Conservation (phyloP, 2,113 vertebrate species). For the Sorex araneus region DNA sequence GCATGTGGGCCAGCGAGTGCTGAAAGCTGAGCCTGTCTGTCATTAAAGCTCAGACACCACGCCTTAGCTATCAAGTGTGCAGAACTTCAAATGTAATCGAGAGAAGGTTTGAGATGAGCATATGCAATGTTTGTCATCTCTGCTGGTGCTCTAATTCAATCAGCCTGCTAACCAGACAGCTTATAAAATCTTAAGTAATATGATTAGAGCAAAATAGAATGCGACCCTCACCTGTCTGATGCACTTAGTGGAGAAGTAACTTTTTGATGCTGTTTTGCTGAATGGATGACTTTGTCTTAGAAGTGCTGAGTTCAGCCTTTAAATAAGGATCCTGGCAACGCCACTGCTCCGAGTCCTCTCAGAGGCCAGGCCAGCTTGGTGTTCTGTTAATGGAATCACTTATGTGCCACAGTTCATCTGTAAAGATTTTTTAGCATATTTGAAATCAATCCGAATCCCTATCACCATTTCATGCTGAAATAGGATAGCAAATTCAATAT, state of each 20-base stretch:
- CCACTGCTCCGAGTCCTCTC: background rate
- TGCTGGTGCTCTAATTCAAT: constrained; percentile 63
- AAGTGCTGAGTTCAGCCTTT: background rate
- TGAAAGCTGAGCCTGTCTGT: constrained; percentile 26
- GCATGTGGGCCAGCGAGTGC: background rate
- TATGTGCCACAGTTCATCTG: constrained; percentile 29
- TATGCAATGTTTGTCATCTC: constrained; percentile 61
- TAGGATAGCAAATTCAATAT: background rate
- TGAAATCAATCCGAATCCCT: constrained; percentile 18
- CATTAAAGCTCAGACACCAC: background rate
- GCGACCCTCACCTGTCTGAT: constrained; percentile 1
- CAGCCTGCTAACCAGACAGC: constrained; percentile 62
- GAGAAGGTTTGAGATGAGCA: background rate
- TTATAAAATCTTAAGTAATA: constrained; percentile 69
- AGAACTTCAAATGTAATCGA: background rate
- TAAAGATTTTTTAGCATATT: background rate
- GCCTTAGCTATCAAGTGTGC: background rate
- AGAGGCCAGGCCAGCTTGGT: background rate
- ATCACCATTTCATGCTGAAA: constrained; percentile 48
- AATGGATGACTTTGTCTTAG: background rate
- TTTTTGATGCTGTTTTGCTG: constrained; percentile 37
- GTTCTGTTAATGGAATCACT: background rate
- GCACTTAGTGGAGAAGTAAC: constrained; percentile 13
- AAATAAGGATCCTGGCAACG: background rate
- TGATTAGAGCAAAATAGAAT: constrained; percentile 52